Percentiles rank a stretch among this genome's conserved stretches.
Conservation (phyloP, 2,888 invertebrate species). For the Chymomyza caudatula region DNA sequence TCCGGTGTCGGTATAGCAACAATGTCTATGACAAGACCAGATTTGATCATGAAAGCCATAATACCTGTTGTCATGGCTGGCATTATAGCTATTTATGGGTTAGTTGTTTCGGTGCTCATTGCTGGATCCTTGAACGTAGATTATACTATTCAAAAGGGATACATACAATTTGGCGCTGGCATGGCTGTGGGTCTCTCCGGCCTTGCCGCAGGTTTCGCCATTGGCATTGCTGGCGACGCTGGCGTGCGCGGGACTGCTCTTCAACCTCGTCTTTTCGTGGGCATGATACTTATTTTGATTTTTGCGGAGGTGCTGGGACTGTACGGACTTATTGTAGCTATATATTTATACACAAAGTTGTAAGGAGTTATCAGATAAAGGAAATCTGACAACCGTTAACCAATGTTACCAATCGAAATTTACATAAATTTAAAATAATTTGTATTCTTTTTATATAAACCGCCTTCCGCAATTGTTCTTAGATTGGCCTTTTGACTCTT, state of each 20-base stretch:
- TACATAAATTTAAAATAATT: too few species aligned
- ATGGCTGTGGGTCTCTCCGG: slow-evolving; percentile 97
- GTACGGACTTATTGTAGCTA: slow-evolving; percentile 99
- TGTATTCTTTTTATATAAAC: too few species aligned
- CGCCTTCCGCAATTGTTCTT: too few species aligned
- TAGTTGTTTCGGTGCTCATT: slow-evolving; percentile 98
- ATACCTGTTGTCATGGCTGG: slow-evolving; percentile 99
- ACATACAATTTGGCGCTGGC: slow-evolving; percentile 97
- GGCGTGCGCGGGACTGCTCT: slow-evolving; percentile 99
- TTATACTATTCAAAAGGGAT: slow-evolving; percentile 90
- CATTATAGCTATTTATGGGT: slow-evolving; percentile 99
- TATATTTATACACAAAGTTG: slow-evolving; percentile 96
- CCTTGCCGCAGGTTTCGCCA: slow-evolving; percentile 98
- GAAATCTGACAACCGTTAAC: too few species aligned
- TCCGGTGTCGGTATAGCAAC: slow-evolving; percentile 99
- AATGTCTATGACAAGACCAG: slow-evolving; percentile 99
- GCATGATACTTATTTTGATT: slow-evolving; percentile 99
- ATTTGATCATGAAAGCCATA: slow-evolving; percentile 99
- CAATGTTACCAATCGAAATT: too few species aligned
- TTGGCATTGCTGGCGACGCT: slow-evolving; percentile 99
- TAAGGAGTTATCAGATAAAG: too few species aligned
- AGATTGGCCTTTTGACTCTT: too few species aligned
- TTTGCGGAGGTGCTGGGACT: slow-evolving; percentile 99
- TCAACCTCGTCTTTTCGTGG: slow-evolving; percentile 99
- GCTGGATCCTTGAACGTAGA: slow-evolving; percentile 86